A percentile compares a stretch with the other conserved stretches of the same genome.
Conservation (phyloP, 1,140 invertebrate genomes). For the Atta cephalotes region DNA sequence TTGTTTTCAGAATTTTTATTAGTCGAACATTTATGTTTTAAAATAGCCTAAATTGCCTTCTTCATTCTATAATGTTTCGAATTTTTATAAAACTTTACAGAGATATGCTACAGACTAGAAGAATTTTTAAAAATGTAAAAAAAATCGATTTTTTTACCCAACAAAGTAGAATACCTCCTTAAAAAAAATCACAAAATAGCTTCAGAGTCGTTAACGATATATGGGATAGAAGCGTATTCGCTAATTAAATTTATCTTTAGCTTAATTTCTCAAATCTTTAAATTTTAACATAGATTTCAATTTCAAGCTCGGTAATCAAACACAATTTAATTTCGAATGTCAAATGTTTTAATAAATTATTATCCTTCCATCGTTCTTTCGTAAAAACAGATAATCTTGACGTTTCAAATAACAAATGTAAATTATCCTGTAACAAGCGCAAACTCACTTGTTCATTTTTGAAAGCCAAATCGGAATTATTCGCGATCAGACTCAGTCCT, state of each 20-base stretch:
- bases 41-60: too few species aligned
- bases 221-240: background rate
- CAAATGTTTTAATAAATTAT: constrained; percentile 10
- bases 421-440: background rate
- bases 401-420: background rate
- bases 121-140: too few species aligned
- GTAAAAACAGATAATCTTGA: background rate
- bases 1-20: too few species aligned
- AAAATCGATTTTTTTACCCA: too few species aligned
- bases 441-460: background rate
- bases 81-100: too few species aligned
- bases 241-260: background rate
- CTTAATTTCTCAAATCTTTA: background rate
- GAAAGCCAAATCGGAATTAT: background rate
- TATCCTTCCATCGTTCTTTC: background rate
- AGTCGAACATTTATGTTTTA: too few species aligned
- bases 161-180: too few species aligned
- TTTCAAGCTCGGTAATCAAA: background rate
- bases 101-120: too few species aligned
- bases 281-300: background rate
- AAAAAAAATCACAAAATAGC: background rate
- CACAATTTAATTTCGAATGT: background rate
- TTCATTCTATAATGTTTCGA: too few species aligned
- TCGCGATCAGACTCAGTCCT: constrained; percentile 38
- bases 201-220: background rate